Evolutionary conservation across 2,797 vertebrate genomes (phyloP).

Genomic region (Sebastiscus tertius): DNA sequence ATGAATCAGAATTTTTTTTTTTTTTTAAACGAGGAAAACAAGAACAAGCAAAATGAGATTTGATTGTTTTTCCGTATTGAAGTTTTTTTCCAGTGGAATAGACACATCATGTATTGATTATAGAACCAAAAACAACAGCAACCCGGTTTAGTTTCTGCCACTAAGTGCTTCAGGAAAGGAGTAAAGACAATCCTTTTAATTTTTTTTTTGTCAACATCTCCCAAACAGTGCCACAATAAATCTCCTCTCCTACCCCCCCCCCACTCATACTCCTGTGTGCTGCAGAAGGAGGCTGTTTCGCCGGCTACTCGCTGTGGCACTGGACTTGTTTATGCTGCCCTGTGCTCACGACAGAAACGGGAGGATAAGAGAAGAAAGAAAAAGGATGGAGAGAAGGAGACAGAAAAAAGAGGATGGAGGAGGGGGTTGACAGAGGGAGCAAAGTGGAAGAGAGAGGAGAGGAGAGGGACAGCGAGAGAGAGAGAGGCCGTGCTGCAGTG

Average conservation of each 20-base stretch:
- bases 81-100: neutral
- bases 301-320: neutral
- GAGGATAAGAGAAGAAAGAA: neutral
- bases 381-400: slow-evolving; percentile 7
- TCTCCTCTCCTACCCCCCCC: neutral
- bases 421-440: neutral
- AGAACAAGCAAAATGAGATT: slow-evolving; percentile 1
- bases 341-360: slow-evolving; percentile 21
- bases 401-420: neutral
- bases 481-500: slow-evolving; percentile 60
- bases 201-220: slow-evolving; percentile 12
- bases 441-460: neutral
- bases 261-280: neutral
- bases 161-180: slow-evolving; percentile 5
- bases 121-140: slow-evolving; percentile 1
- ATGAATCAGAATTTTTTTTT: slow-evolving; percentile 51
- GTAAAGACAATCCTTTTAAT: neutral
- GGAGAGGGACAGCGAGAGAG: neutral
- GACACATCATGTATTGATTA: neutral
- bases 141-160: neutral
- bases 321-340: slow-evolving; percentile 38
- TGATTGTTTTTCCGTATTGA: slow-evolving; percentile 5
- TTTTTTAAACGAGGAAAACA: neutral
- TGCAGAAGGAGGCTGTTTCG: slow-evolving; percentile 25
- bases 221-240: slow-evolving; percentile 34